Percentiles rank a stretch among this genome's conserved stretches.
These are phyloP conservation scores for Corythornis madagascariensis DNA, from an alignment of 2,113 vertebrate species.

Conservation along the genomic window DNA sequence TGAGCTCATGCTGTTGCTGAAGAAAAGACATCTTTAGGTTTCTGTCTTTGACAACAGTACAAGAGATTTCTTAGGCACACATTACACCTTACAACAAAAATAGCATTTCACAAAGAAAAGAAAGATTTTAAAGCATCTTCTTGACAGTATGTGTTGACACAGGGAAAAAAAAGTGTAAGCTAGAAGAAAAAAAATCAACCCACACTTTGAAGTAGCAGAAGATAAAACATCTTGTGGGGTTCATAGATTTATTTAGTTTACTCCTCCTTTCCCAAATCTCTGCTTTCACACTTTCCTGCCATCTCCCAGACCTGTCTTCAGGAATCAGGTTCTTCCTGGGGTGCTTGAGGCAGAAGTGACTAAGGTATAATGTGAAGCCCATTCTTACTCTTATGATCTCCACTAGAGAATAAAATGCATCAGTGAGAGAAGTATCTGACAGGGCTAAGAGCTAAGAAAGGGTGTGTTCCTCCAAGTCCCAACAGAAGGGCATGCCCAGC, in stretches of 20 bases:
- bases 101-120: neutral
- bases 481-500: no score
- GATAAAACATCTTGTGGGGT: neutral
- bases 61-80: conserved; percentile 1
- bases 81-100: conserved; percentile 13
- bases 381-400: no score
- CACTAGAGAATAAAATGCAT: no score
- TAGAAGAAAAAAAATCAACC: neutral
- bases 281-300: neutral
- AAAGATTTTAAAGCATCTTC: neutral
- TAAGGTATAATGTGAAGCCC: no score
- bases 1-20: neutral
- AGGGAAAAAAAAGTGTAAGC: neutral
- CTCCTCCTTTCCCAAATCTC: neutral
- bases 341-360: no score
- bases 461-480: no score
- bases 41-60: neutral
- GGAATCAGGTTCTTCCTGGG: no score
- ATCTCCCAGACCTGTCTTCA: neutral
- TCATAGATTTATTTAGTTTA: neutral
- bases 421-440: no score
- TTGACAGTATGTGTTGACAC: neutral
- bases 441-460: no score
- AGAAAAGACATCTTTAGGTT: neutral
- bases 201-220: neutral